Conservation (phyloP, 2,113 vertebrate species). For the Cynopterus brachyotis region DNA sequence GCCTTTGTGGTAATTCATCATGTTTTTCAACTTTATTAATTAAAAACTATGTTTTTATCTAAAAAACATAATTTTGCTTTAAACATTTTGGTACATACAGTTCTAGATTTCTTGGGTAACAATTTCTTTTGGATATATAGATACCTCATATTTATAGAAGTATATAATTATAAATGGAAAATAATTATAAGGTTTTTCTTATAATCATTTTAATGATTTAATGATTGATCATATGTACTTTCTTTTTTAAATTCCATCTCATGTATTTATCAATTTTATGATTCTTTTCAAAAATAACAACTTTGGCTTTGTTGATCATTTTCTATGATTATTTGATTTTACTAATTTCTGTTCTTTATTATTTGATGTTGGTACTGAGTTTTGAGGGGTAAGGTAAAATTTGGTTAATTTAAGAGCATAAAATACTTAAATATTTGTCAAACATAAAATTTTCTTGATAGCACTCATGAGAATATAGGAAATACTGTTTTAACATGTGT, state of each 20-base stretch:
- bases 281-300: not conserved
- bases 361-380: not conserved
- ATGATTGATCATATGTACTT: not conserved
- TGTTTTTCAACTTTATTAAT: not conserved
- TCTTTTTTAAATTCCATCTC: not conserved
- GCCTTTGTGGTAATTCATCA: not conserved
- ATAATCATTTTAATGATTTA: not conserved
- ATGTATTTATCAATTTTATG: not conserved
- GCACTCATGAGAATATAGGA: not conserved
- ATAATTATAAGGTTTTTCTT: not conserved
- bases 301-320: not conserved
- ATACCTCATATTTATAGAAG: not conserved
- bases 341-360: not conserved
- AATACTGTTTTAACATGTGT: constrained; percentile 1
- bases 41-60: not conserved
- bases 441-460: not conserved
- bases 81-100: not conserved
- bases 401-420: not conserved
- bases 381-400: constrained; percentile 1
- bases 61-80: not conserved
- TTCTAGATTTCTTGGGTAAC: not conserved
- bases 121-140: not conserved
- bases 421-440: constrained; percentile 27
- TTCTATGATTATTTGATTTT: not conserved
- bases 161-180: not conserved